Evolutionary conservation across 2,797 vertebrate species (phyloP).

Genomic region (Masticophis lateralis): DNA sequence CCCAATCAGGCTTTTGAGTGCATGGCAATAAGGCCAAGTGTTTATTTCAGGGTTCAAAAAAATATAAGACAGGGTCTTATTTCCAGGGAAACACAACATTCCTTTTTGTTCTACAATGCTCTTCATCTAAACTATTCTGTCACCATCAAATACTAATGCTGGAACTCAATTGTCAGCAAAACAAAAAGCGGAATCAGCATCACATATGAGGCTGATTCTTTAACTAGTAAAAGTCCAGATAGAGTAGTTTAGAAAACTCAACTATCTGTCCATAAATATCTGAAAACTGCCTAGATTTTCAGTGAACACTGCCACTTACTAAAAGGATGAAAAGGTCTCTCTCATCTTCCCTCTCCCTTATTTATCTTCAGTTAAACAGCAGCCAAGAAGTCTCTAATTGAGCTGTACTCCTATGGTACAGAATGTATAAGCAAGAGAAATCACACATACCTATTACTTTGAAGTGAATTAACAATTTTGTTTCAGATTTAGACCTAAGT

Average conservation of each 20-base stretch:
- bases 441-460: conserved; percentile 59
- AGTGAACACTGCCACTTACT: conserved; percentile 36
- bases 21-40: too few relatives aligned
- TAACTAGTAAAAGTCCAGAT: neutral
- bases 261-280: conserved; percentile 21
- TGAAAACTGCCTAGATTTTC: conserved; percentile 12
- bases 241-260: neutral
- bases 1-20: too few relatives aligned
- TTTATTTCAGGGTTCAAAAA: too few relatives aligned
- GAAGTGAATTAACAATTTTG: conserved; percentile 47
- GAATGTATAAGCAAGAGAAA: conserved; percentile 50
- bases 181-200: neutral
- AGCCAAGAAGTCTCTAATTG: conserved; percentile 60
- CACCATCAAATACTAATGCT: neutral
- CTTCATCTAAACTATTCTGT: neutral
- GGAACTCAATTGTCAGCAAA: neutral
- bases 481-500: conserved; percentile 29
- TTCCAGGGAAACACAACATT: too few relatives aligned
- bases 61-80: too few relatives aligned
- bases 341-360: conserved; percentile 49
- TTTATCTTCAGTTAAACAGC: conserved; percentile 51
- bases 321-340: conserved; percentile 51
- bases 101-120: neutral
- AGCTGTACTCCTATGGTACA: conserved; percentile 49
- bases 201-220: neutral